Conservation (phyloP, 2,797 vertebrate genomes). For the Rhabdomys pumilio region DNA sequence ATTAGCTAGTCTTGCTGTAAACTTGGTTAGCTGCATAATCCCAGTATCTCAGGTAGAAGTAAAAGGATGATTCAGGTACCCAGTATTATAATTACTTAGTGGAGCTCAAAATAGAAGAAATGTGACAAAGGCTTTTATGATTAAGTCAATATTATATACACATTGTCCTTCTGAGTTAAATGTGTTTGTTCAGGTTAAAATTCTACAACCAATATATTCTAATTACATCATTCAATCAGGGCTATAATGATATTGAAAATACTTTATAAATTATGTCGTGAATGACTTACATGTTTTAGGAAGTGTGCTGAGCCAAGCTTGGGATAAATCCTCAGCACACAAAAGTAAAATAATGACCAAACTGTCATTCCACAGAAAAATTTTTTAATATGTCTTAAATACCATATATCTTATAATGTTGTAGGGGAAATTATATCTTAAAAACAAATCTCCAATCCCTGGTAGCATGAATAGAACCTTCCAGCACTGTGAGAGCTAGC, state of each 20-base stretch:
- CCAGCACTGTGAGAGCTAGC: background rate
- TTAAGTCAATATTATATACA: background rate
- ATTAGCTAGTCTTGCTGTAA: constrained; percentile 67
- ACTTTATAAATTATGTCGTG: background rate
- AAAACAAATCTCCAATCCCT: background rate
- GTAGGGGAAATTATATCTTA: background rate
- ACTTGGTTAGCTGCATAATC: constrained; percentile 4
- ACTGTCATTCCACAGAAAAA: background rate
- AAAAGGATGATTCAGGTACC: background rate
- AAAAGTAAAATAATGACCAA: background rate
- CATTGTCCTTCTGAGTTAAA: constrained; percentile 25
- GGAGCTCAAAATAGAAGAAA: constrained; percentile 30
- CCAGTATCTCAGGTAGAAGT: background rate
- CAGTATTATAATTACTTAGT: constrained; percentile 14
- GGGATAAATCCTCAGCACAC: background rate
- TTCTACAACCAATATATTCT: constrained; percentile 19
- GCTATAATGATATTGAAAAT: background rate
- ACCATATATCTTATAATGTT: background rate
- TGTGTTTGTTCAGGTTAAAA: background rate
- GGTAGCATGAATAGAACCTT: background rate
- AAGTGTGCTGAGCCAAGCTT: background rate
- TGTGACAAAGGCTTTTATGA: background rate
- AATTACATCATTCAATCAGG: constrained; percentile 11
- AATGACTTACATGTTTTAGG: background rate
- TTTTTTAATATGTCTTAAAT: background rate